phyloP scores from a whole-genome alignment of 2,113 vertebrate genomes.

The Onychostoma macrolepis region DNA sequence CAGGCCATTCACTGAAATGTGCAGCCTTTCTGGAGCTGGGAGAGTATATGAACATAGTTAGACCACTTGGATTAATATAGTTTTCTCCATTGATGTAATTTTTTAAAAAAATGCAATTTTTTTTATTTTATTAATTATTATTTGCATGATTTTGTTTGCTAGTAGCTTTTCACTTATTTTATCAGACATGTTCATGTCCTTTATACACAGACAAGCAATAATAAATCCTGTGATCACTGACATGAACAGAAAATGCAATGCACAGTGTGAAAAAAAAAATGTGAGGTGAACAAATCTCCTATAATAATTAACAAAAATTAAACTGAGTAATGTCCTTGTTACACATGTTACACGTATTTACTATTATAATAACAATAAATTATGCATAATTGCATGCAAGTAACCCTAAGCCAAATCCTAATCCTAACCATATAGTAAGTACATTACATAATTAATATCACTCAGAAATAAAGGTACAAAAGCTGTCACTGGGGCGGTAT shows the following conservation, averaged over 20 bases:
- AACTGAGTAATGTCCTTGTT: no score
- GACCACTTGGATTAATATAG: neutral
- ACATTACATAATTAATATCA: no score
- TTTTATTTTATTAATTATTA: neutral
- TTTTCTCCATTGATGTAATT: neutral
- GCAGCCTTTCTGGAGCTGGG: neutral
- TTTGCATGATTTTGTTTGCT: neutral
- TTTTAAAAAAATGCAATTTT: neutral
- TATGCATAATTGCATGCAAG: no score
- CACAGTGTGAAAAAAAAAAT: no score
- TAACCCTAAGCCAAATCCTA: no score
- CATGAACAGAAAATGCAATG: neutral
- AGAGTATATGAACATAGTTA: neutral
- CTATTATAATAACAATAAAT: no score
- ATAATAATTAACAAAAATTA: no score
- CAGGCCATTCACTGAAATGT: conserved; percentile 50
- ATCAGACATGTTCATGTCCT: neutral
- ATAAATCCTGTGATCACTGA: neutral
- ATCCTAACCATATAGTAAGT: no score
- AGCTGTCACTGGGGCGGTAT: no score
- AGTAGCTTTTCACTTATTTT: neutral
- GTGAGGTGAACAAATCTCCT: no score
- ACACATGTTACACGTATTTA: no score
- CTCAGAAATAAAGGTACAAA: no score
- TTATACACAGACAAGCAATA: neutral